Conservation (phyloP, 2,888 invertebrate genomes). For the Ophion slaviceki region DNA sequence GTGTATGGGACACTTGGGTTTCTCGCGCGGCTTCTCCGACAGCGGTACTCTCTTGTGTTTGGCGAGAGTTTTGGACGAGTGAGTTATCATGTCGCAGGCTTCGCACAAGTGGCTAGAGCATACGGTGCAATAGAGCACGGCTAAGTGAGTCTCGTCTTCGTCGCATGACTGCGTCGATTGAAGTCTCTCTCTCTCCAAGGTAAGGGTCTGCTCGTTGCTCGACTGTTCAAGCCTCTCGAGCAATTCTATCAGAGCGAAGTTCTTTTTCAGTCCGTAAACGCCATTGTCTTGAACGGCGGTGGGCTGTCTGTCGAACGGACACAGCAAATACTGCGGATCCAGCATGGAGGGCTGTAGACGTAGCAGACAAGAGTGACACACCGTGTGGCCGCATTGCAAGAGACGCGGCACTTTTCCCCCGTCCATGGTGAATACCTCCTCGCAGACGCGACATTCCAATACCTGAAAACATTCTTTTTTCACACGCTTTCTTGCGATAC, state of each 20-base stretch:
- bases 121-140: slow-evolving; percentile 85
- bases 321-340: slow-evolving; percentile 80
- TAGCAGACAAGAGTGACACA: slow-evolving; percentile 85
- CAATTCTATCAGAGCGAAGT: slow-evolving; percentile 86
- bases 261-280: slow-evolving; percentile 85
- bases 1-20: slow-evolving; percentile 85
- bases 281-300: slow-evolving; percentile 84
- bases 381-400: slow-evolving; percentile 85
- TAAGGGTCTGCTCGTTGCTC: slow-evolving; percentile 75
- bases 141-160: slow-evolving; percentile 85
- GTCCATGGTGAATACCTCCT: slow-evolving; percentile 85
- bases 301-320: slow-evolving; percentile 86
- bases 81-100: slow-evolving; percentile 84
- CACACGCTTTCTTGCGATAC: background rate
- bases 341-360: slow-evolving; percentile 80
- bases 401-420: slow-evolving; percentile 85
- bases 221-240: slow-evolving; percentile 84
- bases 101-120: slow-evolving; percentile 85
- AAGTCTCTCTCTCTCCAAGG: slow-evolving; percentile 78
- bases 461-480: slow-evolving; percentile 75
- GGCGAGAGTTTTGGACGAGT: slow-evolving; percentile 84
- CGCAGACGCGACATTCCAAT: slow-evolving; percentile 85
- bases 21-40: slow-evolving; percentile 85
- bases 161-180: slow-evolving; percentile 83
- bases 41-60: slow-evolving; percentile 85